These are phyloP conservation scores for Turritopsis dohrnii DNA, from an alignment of 30 jellyfish, hydroid and myxozoan species.

Conservation along the genomic window DNA sequence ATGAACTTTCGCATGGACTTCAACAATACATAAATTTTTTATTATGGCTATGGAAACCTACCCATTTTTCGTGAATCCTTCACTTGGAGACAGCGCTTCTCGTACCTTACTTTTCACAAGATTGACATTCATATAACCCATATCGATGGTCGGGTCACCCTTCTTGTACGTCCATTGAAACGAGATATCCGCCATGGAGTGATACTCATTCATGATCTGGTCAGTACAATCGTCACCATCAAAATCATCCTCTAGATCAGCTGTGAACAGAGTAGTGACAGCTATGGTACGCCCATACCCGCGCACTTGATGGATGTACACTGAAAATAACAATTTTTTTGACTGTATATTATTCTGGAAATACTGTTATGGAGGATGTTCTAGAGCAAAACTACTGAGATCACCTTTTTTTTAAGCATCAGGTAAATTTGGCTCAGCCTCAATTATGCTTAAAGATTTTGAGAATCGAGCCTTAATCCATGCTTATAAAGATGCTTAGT, in stretches of 20 bases:
- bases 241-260: constrained; percentile 55
- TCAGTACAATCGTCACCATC: constrained; percentile 62
- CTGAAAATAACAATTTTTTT: constrained; percentile 40
- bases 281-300: constrained; percentile 79
- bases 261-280: constrained; percentile 80
- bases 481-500: no score
- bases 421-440: no score
- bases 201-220: constrained; percentile 44
- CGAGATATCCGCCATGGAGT: constrained; percentile 65
- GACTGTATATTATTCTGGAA: no score
- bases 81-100: constrained; percentile 13
- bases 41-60: constrained; percentile 20
- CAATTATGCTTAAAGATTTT: no score
- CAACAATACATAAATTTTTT: background rate
- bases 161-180: constrained; percentile 88
- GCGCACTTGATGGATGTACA: constrained; percentile 84
- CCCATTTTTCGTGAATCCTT: constrained; percentile 20
- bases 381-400: no score
- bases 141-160: constrained; percentile 76
- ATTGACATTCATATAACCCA: constrained; percentile 86
- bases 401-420: no score
- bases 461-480: no score
- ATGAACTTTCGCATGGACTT: background rate
- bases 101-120: constrained; percentile 27
- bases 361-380: no score